phyloP scores from a whole-genome alignment of 2,797 vertebrate genomes.

The Podarcis siculus region DNA sequence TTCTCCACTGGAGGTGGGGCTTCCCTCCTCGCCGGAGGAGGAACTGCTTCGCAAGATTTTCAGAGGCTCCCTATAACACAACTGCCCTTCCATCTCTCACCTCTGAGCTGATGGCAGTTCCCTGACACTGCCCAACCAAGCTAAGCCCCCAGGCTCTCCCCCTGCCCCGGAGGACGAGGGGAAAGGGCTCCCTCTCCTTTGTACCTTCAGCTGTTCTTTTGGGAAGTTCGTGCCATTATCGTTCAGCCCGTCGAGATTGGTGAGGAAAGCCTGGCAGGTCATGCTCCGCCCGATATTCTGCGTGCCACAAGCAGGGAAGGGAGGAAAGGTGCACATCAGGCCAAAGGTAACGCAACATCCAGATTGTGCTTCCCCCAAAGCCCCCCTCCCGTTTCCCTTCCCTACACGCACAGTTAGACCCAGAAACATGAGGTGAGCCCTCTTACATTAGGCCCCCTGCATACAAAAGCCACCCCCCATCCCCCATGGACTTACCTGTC shows the following conservation, averaged over 20 bases:
- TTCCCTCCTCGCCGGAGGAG: too few species aligned
- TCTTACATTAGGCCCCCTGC: too few species aligned
- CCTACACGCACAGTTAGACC: not conserved
- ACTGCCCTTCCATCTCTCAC: too few species aligned
- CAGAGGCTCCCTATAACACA: too few species aligned
- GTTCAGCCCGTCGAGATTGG: constrained; percentile 87
- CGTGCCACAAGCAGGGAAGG: not conserved
- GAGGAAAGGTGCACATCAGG: not conserved
- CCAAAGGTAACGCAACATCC: accelerated
- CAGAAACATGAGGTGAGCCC: not conserved
- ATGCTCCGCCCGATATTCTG: constrained; percentile 92
- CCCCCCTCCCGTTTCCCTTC: not conserved
- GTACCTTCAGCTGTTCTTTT: constrained; percentile 89
- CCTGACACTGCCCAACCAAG: too few species aligned
- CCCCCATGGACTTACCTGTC: constrained; percentile 64
- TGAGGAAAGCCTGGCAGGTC: constrained; percentile 86
- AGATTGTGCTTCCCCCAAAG: not conserved
- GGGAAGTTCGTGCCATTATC: constrained; percentile 83
- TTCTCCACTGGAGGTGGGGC: too few species aligned
- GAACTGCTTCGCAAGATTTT: too few species aligned
- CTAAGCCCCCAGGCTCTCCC: not conserved
- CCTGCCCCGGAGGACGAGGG: accelerated
- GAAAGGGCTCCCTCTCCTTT: accelerated
- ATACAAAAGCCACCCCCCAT: too few species aligned
- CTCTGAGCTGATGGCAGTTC: too few species aligned